Evolutionary conservation across 2,888 invertebrate genomes (phyloP), one percentile per base, ranked within the genome.

Genomic region (Drosophila hamatofila): DNA sequence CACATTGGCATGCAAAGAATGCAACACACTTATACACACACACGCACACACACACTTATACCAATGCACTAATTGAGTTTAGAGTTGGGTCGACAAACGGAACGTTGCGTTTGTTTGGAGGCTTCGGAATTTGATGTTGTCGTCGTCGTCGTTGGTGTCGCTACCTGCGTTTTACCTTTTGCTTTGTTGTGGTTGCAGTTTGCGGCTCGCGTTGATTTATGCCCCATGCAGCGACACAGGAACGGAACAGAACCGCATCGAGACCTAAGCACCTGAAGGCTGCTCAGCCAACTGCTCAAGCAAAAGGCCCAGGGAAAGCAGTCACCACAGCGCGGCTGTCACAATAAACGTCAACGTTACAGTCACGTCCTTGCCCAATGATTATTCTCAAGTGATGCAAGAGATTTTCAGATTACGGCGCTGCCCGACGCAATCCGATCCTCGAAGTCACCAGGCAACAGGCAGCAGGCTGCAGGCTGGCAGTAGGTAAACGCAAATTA

Each of bases 1-100:
- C 84, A 84, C 86, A 80, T 72, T 76, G 84, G 84, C 89, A 84
- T 85, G 76, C 83, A 82, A 82, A 65, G 90, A 84, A 84, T 89
- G 88, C 88, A 81, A 63, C 77, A 56, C 62, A 52, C 60, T 58
- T 58, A 57, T 54, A 39, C 33, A 33, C 33, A 33, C n/a, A 55
- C 60, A 59, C 56, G 64, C 39, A 56, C 23, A 25, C 64, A 65
- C 66, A 67, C 73, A 69, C 57, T 69, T 63, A 56, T 44, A 55
- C 64, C 68, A 69, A 67, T 73, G 70, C 70, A 82, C 86, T 88
- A 88, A 84, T 89, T 84, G 84, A 84, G 88, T 75, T 75, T 88
- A 60, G 72, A 73, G 74, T 42, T 60, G 72, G 69, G 52, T 64
- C 52, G 59, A 56, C 59, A 67, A 73, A 70, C 61, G 75, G 56